Evolutionary conservation across 2,888 invertebrate genomes (phyloP), one percentile per base, ranked within the genome.

Genomic region (Protodeltote pygarga): DNA sequence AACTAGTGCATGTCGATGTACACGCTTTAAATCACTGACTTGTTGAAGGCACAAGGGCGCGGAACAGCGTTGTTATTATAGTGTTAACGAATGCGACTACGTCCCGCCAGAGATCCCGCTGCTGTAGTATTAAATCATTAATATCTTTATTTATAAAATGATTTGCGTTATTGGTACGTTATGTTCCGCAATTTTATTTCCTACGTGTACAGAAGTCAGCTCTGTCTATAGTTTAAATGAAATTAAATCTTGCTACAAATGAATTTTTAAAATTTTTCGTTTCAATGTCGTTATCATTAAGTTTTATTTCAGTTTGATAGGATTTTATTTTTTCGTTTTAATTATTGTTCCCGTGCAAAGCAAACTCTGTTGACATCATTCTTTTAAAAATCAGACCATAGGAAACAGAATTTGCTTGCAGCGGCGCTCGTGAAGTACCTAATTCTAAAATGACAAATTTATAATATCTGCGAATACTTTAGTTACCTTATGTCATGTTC

Each of bases 261-360:
- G 76, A 84, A 85, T 82, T 87, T 80, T 73, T 74, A 71, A 59
- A 58, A 62, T 66, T 76, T 77, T 73, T 73, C 61, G 66, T 77
- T 78, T 75, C 73, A 65, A 65, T 62, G 68, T 77, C 65, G 71
- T 77, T 79, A 74, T 70, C 66, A 78, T 81, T 81, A 80, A 77
- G 78, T 81, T 79, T 76, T 76, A 78, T 75, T 79, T 77, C 72
- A 65, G 66, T 78, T 81, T 81, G 67, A 75, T 77, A 76, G 65
- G 59, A 71, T 71, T 76, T 75, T 70, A 68, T 73, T 75, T 75
- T 63, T 76, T 77, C 71, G 65, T 63, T 75, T 73, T 55, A 58
- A 73, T 65, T 65, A 58, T 64, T 58, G 52, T 50, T 50, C 40
- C 61, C 53, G 60, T 58, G 40, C 31, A 46, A 69, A 71, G 68